Percentiles rank a stretch among this genome's conserved stretches.
These are phyloP conservation scores for Steinernema scapterisci DNA, from an alignment of 2,888 invertebrate genomes.

Conservation along the genomic window DNA sequence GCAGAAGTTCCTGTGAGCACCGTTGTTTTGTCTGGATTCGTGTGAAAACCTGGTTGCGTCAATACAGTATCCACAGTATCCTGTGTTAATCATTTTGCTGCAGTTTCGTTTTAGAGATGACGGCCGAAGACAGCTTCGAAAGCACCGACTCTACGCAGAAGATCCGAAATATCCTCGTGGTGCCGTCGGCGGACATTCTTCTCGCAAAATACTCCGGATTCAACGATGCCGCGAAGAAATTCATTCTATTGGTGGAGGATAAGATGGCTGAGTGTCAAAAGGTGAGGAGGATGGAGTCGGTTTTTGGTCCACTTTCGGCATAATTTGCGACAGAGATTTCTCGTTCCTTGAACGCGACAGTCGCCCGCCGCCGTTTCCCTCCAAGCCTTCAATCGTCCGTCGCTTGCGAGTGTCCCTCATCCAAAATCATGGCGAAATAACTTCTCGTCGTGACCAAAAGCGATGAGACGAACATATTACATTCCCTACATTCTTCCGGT, in stretches of 20 bases:
- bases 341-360: too few species aligned
- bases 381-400: background rate
- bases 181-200: slow-evolving; percentile 16
- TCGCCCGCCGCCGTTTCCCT: too few species aligned
- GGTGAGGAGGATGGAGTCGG: too few species aligned
- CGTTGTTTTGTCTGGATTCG: too few species aligned
- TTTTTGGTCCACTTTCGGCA: too few species aligned
- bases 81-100: too few species aligned
- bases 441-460: too few species aligned
- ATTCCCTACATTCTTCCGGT: background rate
- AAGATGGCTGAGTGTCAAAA: background rate
- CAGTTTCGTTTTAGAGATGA: background rate
- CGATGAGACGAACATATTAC: background rate
- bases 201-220: slow-evolving; percentile 3
- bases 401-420: background rate
- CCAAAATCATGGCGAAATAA: too few species aligned
- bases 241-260: background rate
- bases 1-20: too few species aligned
- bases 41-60: too few species aligned
- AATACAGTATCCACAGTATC: too few species aligned
- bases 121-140: slow-evolving; percentile 2
- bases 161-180: slow-evolving; percentile 12
- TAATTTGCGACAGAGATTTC: too few species aligned
- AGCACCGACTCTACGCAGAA: background rate
- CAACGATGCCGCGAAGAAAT: slow-evolving; percentile 1